Conservation (phyloP, 2,888 invertebrate species). For the Lutraria lutraria region DNA sequence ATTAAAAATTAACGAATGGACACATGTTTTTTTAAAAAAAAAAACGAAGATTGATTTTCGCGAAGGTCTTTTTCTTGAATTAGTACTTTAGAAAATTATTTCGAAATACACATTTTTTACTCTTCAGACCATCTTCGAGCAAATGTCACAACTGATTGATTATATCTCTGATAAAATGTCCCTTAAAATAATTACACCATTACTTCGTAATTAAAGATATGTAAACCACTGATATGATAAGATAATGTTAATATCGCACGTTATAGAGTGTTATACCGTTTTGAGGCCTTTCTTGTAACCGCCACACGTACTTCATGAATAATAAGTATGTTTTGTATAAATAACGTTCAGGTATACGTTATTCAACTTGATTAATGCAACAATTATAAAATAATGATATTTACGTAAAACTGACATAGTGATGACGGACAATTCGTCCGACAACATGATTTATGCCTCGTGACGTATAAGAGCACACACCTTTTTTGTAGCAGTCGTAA, state of each 20-base stretch:
- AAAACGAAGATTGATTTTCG: too few species aligned
- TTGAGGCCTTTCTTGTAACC: background rate
- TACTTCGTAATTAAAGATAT: background rate
- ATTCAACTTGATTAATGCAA: background rate
- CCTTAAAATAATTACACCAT: background rate
- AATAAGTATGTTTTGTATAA: background rate
- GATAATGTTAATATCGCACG: too few species aligned
- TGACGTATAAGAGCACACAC: background rate
- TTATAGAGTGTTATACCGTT: background rate
- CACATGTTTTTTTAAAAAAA: too few species aligned
- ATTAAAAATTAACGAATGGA: too few species aligned
- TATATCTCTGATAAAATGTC: background rate
- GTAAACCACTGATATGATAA: too few species aligned
- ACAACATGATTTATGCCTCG: background rate
- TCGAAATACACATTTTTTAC: too few species aligned
- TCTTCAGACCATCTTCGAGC: background rate
- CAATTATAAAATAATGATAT: conserved; percentile 15
- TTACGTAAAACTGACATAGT: background rate
- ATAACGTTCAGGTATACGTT: background rate
- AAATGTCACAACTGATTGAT: background rate
- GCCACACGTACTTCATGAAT: background rate
- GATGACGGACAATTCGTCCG: background rate
- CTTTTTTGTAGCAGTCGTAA: background rate
- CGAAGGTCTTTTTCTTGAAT: too few species aligned
- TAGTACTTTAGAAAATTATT: too few species aligned